Base-by-base conservation (phyloP, 2,797 vertebrate species). In the Aselliscus stoliczkanus region DNA sequence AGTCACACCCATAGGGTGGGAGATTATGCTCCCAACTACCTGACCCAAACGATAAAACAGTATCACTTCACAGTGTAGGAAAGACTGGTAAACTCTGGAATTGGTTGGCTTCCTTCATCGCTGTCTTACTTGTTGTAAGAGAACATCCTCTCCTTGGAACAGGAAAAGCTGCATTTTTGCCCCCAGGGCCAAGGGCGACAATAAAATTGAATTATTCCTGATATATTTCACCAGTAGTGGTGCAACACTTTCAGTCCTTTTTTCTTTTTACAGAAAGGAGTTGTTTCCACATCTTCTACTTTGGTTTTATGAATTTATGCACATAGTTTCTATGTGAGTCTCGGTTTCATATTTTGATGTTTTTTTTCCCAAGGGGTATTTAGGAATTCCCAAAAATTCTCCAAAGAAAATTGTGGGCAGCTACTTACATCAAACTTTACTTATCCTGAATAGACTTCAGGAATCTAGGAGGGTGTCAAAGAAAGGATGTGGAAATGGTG, bases 161-260 rank as follows among this genome's bases (percentile, higher is more conserved):
- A 93, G 88, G 90, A 96, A 96, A 93, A 86, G 73, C 76, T 93
- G 37, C 81, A 81, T 95, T 91, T 95, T 69, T 62, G 75, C 31
- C 92, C 72, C 72, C 23, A 75, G 83, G 7, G 23, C 15, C 39
- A 72, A 85, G 47, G 70, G 65, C 5, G 34, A 85, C 67, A 94
- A 90, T 79, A 37, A 80, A 77, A 67, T 56, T 62, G 69, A 70
- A 58, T 47, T 42, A 79, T 72, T 93, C 39, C 81, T 67, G 25
- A 82, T 67, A 67, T 5, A 92, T 47, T 60, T 44, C 60, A 62
- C 79, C 37, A 37, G 34, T 58, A 21, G 2, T 21, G 72, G 56
- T 5, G 2, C 29, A 44, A 62, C 7, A n/a, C 54, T 37, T 67
- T 62, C 9, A 31, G 3, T 21, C 23, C 3, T 69, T 85, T 69